phyloP scores from a whole-genome alignment of 2,888 invertebrate genomes.

The Archaeoteleia sp. region DNA sequence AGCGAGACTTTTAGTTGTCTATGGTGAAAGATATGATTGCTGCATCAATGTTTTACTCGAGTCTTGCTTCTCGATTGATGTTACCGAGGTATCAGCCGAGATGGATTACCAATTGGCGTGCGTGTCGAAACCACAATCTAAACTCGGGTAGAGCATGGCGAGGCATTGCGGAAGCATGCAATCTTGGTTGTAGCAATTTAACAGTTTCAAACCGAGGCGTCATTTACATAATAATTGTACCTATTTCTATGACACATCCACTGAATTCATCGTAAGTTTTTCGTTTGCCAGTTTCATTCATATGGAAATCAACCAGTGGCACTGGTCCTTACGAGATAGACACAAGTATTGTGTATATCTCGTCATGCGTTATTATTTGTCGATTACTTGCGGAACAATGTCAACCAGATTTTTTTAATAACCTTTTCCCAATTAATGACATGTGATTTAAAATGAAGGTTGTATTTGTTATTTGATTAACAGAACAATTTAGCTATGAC shows the following conservation, averaged over 20 bases:
- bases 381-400: too few species aligned
- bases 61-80: conserved; percentile 43
- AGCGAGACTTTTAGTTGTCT: background rate
- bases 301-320: conserved; percentile 41
- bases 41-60: conserved; percentile 7
- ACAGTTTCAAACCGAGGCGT: conserved; percentile 45
- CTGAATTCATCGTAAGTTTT: conserved; percentile 34
- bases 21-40: conserved; percentile 18
- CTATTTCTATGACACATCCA: conserved; percentile 37
- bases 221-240: conserved; percentile 55
- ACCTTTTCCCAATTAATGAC: too few species aligned
- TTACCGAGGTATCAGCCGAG: conserved; percentile 48
- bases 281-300: conserved; percentile 39
- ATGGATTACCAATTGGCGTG: conserved; percentile 54
- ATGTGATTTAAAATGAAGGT: too few species aligned
- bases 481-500: too few species aligned
- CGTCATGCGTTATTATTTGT: too few species aligned
- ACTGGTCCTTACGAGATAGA: conserved; percentile 37
- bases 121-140: conserved; percentile 46
- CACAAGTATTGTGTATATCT: conserved; percentile 11
- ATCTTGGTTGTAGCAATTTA: conserved; percentile 51
- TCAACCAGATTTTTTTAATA: too few species aligned
- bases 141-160: conserved; percentile 25
- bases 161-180: conserved; percentile 42
- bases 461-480: too few species aligned